Conservation (phyloP, 1,140 invertebrate species). For the Colletes latitarsis region DNA sequence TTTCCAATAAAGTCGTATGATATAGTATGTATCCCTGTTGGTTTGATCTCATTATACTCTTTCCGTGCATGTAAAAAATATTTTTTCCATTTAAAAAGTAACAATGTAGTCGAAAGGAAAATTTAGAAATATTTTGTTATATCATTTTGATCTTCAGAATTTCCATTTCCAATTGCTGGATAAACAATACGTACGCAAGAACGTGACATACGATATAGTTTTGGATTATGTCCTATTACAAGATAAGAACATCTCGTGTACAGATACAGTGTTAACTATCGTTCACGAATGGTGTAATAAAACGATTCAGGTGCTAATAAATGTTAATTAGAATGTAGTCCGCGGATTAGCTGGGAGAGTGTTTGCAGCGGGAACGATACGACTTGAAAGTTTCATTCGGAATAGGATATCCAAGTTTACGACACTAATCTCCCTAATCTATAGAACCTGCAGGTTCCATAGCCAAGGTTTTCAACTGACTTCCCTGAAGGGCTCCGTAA, state of each 20-base stretch:
- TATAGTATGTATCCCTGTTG: no score
- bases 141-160: neutral
- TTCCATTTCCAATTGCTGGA: neutral
- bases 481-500: neutral
- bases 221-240: neutral
- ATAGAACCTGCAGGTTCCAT: neutral
- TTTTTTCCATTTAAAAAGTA: no score
- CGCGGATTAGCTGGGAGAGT: neutral
- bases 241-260: neutral
- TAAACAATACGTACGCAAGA: neutral
- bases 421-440: slow-evolving; percentile 23
- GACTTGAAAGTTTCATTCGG: slow-evolving; percentile 21
- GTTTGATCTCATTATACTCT: no score
- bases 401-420: slow-evolving; percentile 16
- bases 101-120: no score
- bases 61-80: no score
- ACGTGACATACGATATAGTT: neutral
- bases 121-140: no score
- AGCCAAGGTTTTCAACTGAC: neutral
- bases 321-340: neutral
- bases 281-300: neutral
- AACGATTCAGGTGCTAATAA: slow-evolving; percentile 10
- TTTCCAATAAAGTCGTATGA: no score
- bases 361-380: neutral
- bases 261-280: neutral